A percentile compares a stretch with the other conserved stretches of the same genome.
Evolutionary conservation across 2,113 vertebrate genomes (phyloP).

Genomic region (Tor tambroides): DNA sequence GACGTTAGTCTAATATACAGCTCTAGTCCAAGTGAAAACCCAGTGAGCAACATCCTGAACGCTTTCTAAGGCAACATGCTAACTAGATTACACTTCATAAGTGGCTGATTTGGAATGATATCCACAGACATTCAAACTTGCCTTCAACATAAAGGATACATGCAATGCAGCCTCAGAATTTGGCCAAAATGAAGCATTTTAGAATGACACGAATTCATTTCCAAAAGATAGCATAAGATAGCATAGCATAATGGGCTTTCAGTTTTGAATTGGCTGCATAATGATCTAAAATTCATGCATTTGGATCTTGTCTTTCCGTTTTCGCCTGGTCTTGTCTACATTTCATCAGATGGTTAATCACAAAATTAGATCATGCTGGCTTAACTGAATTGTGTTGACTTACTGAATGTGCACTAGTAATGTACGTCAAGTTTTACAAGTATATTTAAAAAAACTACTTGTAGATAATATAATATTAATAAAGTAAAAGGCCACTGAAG

Average conservation of each 20-base stretch:
- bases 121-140: background rate
- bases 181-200: background rate
- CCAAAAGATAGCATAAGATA: background rate
- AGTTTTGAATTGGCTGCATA: background rate
- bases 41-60: background rate
- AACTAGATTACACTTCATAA: background rate
- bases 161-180: background rate
- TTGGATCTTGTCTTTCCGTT: background rate
- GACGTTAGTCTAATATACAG: background rate
- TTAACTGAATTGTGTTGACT: too few species aligned
- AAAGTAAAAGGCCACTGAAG: too few species aligned
- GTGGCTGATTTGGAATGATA: background rate
- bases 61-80: background rate
- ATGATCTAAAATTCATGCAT: background rate
- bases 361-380: too few species aligned
- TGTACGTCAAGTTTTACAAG: too few species aligned
- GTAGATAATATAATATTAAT: too few species aligned
- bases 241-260: too few species aligned
- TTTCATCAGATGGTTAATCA: background rate
- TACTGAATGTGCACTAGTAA: too few species aligned
- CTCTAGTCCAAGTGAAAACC: background rate
- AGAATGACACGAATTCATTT: background rate
- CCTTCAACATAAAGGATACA: background rate
- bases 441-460: too few species aligned
- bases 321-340: background rate